Evolutionary conservation across 2,888 invertebrate genomes (phyloP).

Genomic region (Synanthedon tipuliformis): DNA sequence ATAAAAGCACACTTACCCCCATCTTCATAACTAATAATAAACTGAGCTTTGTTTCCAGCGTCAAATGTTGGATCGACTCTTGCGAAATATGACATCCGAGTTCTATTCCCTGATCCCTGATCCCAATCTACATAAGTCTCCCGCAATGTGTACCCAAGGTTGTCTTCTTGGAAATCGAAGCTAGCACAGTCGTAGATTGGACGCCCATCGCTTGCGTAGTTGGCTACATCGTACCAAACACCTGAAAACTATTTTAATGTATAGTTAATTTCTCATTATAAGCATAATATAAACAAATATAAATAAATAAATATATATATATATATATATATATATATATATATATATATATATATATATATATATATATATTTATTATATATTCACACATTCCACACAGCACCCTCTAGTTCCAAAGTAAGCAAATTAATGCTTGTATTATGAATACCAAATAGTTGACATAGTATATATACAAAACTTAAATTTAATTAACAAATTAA

Average conservation of each 20-base stretch:
- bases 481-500: no score
- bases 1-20: slow-evolving; percentile 29
- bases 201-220: slow-evolving; percentile 51
- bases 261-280: background rate
- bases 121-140: slow-evolving; percentile 46
- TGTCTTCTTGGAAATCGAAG: slow-evolving; percentile 54
- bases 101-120: slow-evolving; percentile 41
- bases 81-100: slow-evolving; percentile 54
- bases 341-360: no score
- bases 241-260: slow-evolving; percentile 50
- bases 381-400: no score
- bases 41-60: slow-evolving; percentile 49
- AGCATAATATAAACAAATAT: background rate
- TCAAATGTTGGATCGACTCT: slow-evolving; percentile 60
- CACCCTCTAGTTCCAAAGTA: no score
- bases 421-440: no score
- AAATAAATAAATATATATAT: no score
- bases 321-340: no score
- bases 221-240: slow-evolving; percentile 53
- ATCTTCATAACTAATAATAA: slow-evolving; percentile 53
- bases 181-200: slow-evolving; percentile 49
- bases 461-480: no score
- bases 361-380: no score
- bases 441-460: no score
- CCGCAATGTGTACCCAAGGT: slow-evolving; percentile 48